Base-by-base conservation (phyloP, 1,140 invertebrate species). In the Eubasilissa regina region DNA sequence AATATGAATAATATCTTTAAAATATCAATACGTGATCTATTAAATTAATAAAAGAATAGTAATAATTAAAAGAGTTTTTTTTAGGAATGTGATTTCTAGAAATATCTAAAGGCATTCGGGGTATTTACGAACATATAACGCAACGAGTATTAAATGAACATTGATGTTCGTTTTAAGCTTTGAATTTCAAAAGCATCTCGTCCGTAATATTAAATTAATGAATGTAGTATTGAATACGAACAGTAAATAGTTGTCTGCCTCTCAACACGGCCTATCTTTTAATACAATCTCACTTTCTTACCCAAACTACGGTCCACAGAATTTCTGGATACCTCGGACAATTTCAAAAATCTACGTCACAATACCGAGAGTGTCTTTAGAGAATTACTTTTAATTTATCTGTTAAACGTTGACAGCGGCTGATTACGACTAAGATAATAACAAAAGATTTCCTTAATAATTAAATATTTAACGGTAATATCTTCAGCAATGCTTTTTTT, bases 181-280 rank as follows among this genome's bases (percentile, higher is more conserved):
- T 51, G 48, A 15, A 51, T 64, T 64, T 64, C 19, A 25, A 35
- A 8, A 25, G 19, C 35, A 25, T 44, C 15, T 70, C 19, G 66
- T 70, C 45, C 45, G 21, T 70, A 70, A 70, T 70, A 70, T 70
- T 48, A 47, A 70, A 70, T 70, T 70, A 70, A 70, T 70, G 66
- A 48, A 43, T 21, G 15, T 45, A 10, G 66, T 17, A 47, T 47
- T 70, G 43, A 47, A 45, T 48, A 19, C 45, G 45, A 12, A 21
- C 15, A 45, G 43, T 70, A 47, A 70, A 70, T 70, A 70, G 66
- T 70, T 70, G 66, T 48, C 47, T 70, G 66, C 43, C 45, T 70
- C 45, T 70, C 66, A 70, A 70, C 45, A 64, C 19, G 9, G 66
- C 66, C 66, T 70, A 70, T 70, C 66, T 47, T 48, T 47, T 70